Percentiles rank a stretch among this genome's conserved stretches.
Conservation (phyloP, 2,888 invertebrate genomes). For the Drosophila mercatorum region DNA sequence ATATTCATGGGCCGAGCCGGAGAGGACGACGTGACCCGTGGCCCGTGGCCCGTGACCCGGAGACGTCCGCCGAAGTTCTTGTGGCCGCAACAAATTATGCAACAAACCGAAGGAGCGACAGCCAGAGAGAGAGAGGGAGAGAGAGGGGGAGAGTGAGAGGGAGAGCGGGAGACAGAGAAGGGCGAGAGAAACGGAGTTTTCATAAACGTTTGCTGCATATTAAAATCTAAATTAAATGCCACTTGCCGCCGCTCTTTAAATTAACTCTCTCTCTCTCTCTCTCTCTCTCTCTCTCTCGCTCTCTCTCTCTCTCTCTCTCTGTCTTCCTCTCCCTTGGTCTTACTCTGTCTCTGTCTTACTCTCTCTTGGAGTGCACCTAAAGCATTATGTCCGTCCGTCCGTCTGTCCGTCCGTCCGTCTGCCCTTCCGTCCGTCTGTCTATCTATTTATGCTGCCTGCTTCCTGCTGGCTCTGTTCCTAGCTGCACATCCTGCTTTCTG, state of each 20-base stretch:
- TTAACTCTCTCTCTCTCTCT: not conserved
- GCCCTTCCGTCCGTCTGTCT: not conserved
- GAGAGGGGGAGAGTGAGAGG: not conserved
- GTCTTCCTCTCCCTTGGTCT: not conserved
- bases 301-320: not conserved
- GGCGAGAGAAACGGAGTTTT: not conserved
- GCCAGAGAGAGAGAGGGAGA: not conserved
- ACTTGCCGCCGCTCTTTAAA: slow-evolving; percentile 3
- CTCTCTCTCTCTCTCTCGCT: not conserved
- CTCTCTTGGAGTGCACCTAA: not conserved
- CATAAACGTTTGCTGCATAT: slow-evolving; percentile 67
- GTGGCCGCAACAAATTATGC: slow-evolving; percentile 84
- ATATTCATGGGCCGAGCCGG: slow-evolving; percentile 82
- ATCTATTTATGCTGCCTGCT: no score
- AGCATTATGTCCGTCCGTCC: no score
- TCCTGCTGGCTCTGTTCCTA: no score
- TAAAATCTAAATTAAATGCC: slow-evolving; percentile 10
- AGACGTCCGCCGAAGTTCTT: slow-evolving; percentile 60
- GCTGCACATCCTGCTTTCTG: not conserved
- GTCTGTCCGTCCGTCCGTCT: not conserved
- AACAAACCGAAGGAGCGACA: slow-evolving; percentile 44
- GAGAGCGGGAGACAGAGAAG: slow-evolving; percentile 4
- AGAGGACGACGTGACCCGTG: slow-evolving; percentile 63
- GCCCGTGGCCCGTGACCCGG: slow-evolving; percentile 55
- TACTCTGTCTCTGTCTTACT: not conserved